Base-by-base conservation (phyloP, 2,113 vertebrate species). In the Morone chrysops region DNA sequence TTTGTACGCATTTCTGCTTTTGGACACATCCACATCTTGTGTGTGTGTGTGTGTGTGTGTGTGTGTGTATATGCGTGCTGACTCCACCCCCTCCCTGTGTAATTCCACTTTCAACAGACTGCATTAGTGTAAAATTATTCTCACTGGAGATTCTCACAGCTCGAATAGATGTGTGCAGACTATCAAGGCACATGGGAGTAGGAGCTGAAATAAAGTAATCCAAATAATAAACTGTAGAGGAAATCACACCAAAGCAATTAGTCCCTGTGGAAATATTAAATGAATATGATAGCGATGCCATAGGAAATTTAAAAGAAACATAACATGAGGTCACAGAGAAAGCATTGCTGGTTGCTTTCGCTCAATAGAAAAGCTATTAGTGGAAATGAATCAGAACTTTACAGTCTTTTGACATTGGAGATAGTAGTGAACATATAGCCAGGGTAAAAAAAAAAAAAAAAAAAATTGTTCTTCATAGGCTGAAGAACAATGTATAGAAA, bases 401-500 rank as follows among this genome's bases (percentile, higher is more conserved):
- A 62, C 50, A 76, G 56, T 80, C 38, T 48, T 65, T 54, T 83
- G 62, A 83, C 68, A 69, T 22, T 16, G 36, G 38, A 75, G 50
- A 75, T 47, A 38, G 69, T 4, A 51, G 36, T 66, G 60, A 74
- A 75, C 59, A 80, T 45, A 43, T 68, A 83, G 75, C 68, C 7
- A 36, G 47, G 83, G 51, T 80, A 78, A 78, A 63, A 73, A 83
- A 68, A 89, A 63, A 31, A 4, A 31, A 31, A 2, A 31, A 4
- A 31, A 4, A 25, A 25, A 25, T n/a, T n/a, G n/a, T 70, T 65
- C 74, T 83, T 38, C 59, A 38, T 84, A 80, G 89, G 83, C 78
- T 72, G 62, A 59, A 78, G 65, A 86, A 89, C 83, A 83, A 87
- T 62, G 71, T 86, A 89, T 90, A 85, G 90, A 92, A 91, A 90